Evolutionary conservation across 2,888 invertebrate genomes (phyloP).

Genomic region (Epirrhoe tristata): DNA sequence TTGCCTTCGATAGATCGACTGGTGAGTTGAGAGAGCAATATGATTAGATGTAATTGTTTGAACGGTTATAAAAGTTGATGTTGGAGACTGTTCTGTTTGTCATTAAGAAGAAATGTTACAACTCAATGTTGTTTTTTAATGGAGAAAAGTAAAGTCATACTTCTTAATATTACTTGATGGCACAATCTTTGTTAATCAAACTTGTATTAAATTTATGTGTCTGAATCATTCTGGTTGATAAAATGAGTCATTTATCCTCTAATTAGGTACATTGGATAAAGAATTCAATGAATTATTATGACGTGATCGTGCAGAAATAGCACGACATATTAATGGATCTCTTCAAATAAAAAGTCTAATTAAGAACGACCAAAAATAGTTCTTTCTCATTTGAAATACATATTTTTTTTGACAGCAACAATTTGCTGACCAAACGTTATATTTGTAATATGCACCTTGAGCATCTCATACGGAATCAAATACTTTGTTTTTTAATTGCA

Average conservation of each 20-base stretch:
- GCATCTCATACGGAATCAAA: too few species aligned
- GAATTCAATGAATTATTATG: constrained; percentile 61
- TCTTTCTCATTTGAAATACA: constrained; percentile 6
- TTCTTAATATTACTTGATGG: constrained; percentile 43
- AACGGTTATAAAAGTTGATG: constrained; percentile 85
- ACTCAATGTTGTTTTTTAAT: constrained; percentile 58
- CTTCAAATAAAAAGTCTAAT: constrained; percentile 30
- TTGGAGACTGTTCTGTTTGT: constrained; percentile 82
- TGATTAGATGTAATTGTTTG: constrained; percentile 84
- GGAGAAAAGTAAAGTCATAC: constrained; percentile 53
- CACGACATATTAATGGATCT: constrained; percentile 35
- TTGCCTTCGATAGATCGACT: constrained; percentile 47
- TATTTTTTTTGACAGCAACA: not conserved
- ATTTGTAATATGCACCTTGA: not conserved
- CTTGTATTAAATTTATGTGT: constrained; percentile 67
- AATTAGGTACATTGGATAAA: constrained; percentile 64
- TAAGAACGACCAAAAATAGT: constrained; percentile 34
- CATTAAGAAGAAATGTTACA: constrained; percentile 79
- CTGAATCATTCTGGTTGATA: constrained; percentile 68
- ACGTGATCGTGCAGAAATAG: constrained; percentile 68
- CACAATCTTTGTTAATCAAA: constrained; percentile 63
- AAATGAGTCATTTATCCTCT: constrained; percentile 64
- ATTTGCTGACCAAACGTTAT: not conserved
- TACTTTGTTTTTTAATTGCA: too few species aligned
- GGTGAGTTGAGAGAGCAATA: constrained; percentile 60